These are phyloP conservation scores for Tuta absoluta DNA, from an alignment of 2,888 invertebrate genomes.

Conservation along the genomic window DNA sequence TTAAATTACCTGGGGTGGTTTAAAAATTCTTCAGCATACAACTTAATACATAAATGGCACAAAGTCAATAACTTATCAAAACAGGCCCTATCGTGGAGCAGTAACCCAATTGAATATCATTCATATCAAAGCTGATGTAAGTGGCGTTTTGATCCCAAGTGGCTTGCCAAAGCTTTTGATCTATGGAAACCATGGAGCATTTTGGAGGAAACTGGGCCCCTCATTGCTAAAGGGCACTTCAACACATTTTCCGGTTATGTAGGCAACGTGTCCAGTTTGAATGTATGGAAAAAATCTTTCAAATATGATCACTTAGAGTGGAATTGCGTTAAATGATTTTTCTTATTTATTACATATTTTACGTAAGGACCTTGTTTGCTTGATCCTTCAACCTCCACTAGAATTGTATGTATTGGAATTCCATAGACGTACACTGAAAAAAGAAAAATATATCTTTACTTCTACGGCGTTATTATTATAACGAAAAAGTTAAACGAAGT, in stretches of 20 bases:
- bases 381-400: background rate
- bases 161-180: conserved; percentile 45
- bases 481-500: too few relatives aligned
- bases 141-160: conserved; percentile 40
- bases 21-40: background rate
- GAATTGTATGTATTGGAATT: too few relatives aligned
- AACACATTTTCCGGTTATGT: conserved; percentile 43
- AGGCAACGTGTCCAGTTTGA: conserved; percentile 37
- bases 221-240: conserved; percentile 38
- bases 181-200: conserved; percentile 44
- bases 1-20: background rate
- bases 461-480: too few relatives aligned
- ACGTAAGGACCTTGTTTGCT: background rate
- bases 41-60: background rate
- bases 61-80: conserved; percentile 26
- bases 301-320: background rate
- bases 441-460: too few relatives aligned
- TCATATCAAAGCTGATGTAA: conserved; percentile 39
- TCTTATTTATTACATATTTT: too few relatives aligned
- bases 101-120: conserved; percentile 38
- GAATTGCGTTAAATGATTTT: too few relatives aligned
- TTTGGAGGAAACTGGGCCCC: conserved; percentile 40
- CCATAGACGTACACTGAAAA: too few relatives aligned
- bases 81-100: conserved; percentile 26
- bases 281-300: conserved; percentile 1